Conservation (phyloP, 2,113 vertebrate species). For the Ammodytes dubius region DNA sequence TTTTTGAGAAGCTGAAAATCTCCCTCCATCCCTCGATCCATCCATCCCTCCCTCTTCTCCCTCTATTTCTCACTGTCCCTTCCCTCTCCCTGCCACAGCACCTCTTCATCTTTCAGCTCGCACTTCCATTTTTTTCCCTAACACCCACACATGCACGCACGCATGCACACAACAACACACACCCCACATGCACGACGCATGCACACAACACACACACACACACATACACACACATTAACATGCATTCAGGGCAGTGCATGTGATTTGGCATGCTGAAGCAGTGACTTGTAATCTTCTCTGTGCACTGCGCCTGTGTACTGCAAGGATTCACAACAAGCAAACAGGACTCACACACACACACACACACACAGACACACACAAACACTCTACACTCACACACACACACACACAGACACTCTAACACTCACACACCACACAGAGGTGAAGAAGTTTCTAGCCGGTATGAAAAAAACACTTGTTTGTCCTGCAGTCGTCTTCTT, state of each 20-base stretch:
- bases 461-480: slow-evolving; percentile 42
- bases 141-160: slow-evolving; percentile 23
- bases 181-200: too few relatives aligned
- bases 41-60: slow-evolving; percentile 8
- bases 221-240: slow-evolving; percentile 32
- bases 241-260: slow-evolving; percentile 26
- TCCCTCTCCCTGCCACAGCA: slow-evolving; percentile 5
- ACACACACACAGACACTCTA: too few relatives aligned
- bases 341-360: not conserved
- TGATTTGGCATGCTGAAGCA: slow-evolving; percentile 42
- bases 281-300: slow-evolving; percentile 35
- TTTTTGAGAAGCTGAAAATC: slow-evolving; percentile 43
- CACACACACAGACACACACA: not conserved
- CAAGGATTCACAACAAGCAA: slow-evolving; percentile 46
- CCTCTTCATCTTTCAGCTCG: slow-evolving; percentile 20
- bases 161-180: too few relatives aligned
- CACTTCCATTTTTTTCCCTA: slow-evolving; percentile 10
- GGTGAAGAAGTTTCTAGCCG: slow-evolving; percentile 30
- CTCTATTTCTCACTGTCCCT: slow-evolving; percentile 21
- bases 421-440: slow-evolving; percentile 3
- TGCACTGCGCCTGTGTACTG: slow-evolving; percentile 14
- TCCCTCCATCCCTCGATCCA: slow-evolving; percentile 1
- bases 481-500: slow-evolving; percentile 45
- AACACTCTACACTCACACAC: too few relatives aligned
- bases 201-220: slow-evolving; percentile 7